These are phyloP conservation scores for Cryptocheilus praepositus DNA, from an alignment of 2,888 invertebrate genomes.

Conservation along the genomic window DNA sequence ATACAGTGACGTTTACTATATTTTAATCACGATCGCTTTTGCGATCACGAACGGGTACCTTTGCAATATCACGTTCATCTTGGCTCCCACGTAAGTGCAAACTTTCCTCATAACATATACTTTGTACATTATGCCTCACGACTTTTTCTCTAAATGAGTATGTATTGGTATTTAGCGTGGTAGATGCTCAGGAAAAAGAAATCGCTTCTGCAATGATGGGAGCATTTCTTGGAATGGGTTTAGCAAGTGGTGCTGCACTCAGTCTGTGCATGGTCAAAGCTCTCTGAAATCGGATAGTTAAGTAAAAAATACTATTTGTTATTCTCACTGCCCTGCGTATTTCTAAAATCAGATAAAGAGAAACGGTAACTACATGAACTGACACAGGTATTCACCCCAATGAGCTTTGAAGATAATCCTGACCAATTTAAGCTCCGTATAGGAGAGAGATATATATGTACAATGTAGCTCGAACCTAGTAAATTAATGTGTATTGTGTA, in stretches of 20 bases:
- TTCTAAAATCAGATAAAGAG: slow-evolving; percentile 11
- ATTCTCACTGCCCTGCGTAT: slow-evolving; percentile 41
- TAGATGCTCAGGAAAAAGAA: slow-evolving; percentile 89
- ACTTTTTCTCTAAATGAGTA: not conserved
- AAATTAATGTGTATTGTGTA: no score
- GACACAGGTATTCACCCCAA: no score
- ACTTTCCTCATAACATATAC: slow-evolving; percentile 10
- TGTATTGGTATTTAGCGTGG: slow-evolving; percentile 78
- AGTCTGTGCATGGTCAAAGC: slow-evolving; percentile 84
- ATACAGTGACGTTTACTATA: slow-evolving; percentile 86
- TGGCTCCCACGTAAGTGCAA: slow-evolving; percentile 86
- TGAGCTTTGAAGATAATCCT: no score
- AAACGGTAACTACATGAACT: not conserved
- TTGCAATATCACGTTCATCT: slow-evolving; percentile 89
- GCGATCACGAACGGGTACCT: slow-evolving; percentile 93
- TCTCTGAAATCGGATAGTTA: slow-evolving; percentile 71
- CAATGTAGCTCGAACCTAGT: no score
- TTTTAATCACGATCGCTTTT: slow-evolving; percentile 85
- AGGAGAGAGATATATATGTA: no score
- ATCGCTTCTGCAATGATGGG: slow-evolving; percentile 91
- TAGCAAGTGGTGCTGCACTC: slow-evolving; percentile 87
- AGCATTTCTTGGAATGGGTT: slow-evolving; percentile 89
- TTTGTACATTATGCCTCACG: not conserved
- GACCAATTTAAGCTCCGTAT: no score
- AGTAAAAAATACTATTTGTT: slow-evolving; percentile 12